Percentiles rank a stretch among this genome's conserved stretches.
Conservation (phyloP, 2,888 invertebrate genomes). For the Tipula unca region DNA sequence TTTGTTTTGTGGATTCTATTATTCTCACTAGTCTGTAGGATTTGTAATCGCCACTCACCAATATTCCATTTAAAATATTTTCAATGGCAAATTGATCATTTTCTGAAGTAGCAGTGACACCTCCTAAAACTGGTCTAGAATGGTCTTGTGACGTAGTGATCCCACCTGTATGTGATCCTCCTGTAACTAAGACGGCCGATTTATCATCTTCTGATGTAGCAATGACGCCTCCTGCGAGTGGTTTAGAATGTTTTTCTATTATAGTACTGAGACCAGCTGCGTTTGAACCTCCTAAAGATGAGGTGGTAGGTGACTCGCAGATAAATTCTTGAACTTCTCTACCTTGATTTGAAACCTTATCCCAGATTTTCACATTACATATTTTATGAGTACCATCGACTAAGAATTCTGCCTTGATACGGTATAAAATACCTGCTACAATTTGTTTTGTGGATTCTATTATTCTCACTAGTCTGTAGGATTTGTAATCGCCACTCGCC, state of each 20-base stretch:
- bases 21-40: constrained; percentile 31
- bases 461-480: constrained; percentile 31
- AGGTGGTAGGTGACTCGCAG: background rate
- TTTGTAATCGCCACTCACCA: background rate
- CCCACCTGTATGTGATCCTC: too few species aligned
- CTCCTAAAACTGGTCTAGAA: background rate
- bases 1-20: constrained; percentile 43
- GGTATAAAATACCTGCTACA: constrained; percentile 48
- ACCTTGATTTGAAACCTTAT: background rate
- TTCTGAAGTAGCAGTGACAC: background rate
- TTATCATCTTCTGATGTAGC: too few species aligned
- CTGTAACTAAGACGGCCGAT: too few species aligned
- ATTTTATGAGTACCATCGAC: constrained; percentile 39
- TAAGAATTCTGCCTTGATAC: constrained; percentile 50
- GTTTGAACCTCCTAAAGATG: background rate
- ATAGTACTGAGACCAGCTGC: too few species aligned
- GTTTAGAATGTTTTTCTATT: background rate
- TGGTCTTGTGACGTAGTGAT: too few species aligned
- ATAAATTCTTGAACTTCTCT: background rate
- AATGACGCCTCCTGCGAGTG: background rate
- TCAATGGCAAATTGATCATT: background rate
- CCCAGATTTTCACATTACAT: constrained; percentile 26
- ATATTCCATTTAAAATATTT: background rate
- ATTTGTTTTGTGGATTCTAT: constrained; percentile 44
- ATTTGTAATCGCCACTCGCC: background rate